A percentile compares a stretch with the other conserved stretches of the same genome.
Evolutionary conservation across 2,797 vertebrate species (phyloP).

Genomic region (Lepidocolaptes lacrymiger): DNA sequence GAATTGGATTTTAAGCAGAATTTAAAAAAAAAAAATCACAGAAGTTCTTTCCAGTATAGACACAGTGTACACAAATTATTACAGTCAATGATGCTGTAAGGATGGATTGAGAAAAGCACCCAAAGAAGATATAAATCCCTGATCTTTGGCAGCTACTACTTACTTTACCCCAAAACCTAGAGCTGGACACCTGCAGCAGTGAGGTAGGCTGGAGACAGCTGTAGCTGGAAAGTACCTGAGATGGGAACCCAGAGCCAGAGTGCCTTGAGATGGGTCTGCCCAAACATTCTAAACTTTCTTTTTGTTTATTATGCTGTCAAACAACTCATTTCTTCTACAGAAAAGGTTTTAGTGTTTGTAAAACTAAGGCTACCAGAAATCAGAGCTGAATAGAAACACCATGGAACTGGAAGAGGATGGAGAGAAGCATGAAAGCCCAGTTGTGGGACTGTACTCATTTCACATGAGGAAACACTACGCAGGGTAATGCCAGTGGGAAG

Average conservation of each 20-base stretch:
- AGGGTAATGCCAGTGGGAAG: not conserved
- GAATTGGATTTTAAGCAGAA: not conserved
- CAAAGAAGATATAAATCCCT: not conserved
- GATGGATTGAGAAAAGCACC: not conserved
- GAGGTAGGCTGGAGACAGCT: not conserved
- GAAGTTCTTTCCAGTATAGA: not conserved
- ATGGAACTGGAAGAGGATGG: not conserved
- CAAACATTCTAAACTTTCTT: not conserved
- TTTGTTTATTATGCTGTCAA: not conserved
- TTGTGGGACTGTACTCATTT: not conserved
- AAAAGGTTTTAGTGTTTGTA: not conserved
- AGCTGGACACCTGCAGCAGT: not conserved
- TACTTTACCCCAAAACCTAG: not conserved
- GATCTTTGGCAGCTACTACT: not conserved
- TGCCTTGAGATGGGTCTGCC: not conserved
- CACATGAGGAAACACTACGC: not conserved
- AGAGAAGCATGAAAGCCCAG: not conserved
- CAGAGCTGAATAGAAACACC: not conserved
- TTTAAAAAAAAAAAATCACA: not conserved
- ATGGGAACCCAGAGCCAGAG: not conserved
- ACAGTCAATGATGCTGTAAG: not conserved
- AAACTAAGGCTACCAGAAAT: not conserved
- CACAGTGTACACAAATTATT: not conserved
- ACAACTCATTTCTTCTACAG: not conserved
- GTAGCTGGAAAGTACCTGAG: not conserved